Evolutionary conservation across 1,140 invertebrate species (phyloP).

Genomic region (Mylabris phalerata): DNA sequence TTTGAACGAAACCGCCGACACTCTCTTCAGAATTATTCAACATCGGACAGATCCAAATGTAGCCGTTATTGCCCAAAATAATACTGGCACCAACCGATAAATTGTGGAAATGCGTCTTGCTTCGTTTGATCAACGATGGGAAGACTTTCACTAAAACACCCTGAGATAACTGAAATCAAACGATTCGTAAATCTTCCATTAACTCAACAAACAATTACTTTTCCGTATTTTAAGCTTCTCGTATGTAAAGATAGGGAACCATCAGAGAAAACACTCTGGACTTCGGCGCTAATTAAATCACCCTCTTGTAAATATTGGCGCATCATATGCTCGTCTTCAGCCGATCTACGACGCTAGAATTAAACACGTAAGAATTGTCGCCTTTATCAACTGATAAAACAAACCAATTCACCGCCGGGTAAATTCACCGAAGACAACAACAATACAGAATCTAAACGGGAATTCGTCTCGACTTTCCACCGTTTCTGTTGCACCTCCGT

Average conservation of each 20-base stretch:
- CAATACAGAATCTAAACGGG: constrained; percentile 81
- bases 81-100: constrained; percentile 83
- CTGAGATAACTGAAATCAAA: constrained; percentile 57
- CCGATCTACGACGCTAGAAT: constrained; percentile 75
- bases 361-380: constrained; percentile 9
- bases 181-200: neutral
- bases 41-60: constrained; percentile 86
- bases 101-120: constrained; percentile 96
- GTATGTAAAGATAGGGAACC: constrained; percentile 91
- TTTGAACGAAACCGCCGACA: constrained; percentile 73
- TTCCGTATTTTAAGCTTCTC: constrained; percentile 95
- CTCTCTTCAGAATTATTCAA: constrained; percentile 55
- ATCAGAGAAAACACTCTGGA: constrained; percentile 87
- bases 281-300: constrained; percentile 95
- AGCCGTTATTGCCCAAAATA: constrained; percentile 96
- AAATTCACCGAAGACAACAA: constrained; percentile 92
- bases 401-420: constrained; percentile 90
- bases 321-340: constrained; percentile 98
- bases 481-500: constrained; percentile 84
- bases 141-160: constrained; percentile 88
- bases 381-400: neutral
- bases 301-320: constrained; percentile 90
- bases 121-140: constrained; percentile 84
- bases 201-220: constrained; percentile 49
- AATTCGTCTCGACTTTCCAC: constrained; percentile 95